Evolutionary conservation across 1,140 invertebrate species (phyloP), one percentile per base, ranked within the genome.

Genomic region (Globodera ellingtonae): DNA sequence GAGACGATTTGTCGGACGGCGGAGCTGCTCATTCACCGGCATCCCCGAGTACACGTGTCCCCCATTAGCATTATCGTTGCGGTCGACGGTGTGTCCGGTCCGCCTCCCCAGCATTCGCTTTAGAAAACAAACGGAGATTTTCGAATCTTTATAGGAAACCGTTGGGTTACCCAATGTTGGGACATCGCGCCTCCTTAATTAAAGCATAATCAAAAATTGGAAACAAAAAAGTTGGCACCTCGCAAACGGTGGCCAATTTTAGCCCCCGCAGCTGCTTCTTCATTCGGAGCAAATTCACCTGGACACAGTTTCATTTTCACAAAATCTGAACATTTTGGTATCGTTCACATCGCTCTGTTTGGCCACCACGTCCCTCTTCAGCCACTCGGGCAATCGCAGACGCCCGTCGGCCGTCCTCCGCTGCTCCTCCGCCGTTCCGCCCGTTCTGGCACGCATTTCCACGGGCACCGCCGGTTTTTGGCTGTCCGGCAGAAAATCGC

Each of bases 211-310:
- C 2, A 9, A 18, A 24, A 35, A 24, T 70, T 70, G 47, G 66
- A 0, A 35, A 15, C 21, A 10, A 62, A 10, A 67, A 21, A 21
- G 21, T 9, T 24, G 6, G 3, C 13, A 90, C 62, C 75, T 99
- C 96, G 90, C 98, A 99, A 1, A 99, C 97, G 4, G 98, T 99
- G 86, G 95, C 94, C 10, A 99, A 91, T 85, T 97, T 98, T 15
- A 98, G 91, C 18, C 93, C 92, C 77, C 95, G 91, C 13, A 99
- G 90, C 87, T 95, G 94, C 72, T 94, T 92, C 88, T 98, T 99
- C 18, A 99, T 90, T 87, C 92, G 93, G 83, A 91, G 95, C 86
- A 93, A 92, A 52, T 94, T 92, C 91, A 87, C 84, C 85, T 76
- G 24, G 18, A 75, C 9, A 70, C 67, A 6, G 67, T 70, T 44